Evolutionary conservation across 2,797 vertebrate species (phyloP), one percentile per base, ranked within the genome.

Genomic region (Peromyscus attwateri): DNA sequence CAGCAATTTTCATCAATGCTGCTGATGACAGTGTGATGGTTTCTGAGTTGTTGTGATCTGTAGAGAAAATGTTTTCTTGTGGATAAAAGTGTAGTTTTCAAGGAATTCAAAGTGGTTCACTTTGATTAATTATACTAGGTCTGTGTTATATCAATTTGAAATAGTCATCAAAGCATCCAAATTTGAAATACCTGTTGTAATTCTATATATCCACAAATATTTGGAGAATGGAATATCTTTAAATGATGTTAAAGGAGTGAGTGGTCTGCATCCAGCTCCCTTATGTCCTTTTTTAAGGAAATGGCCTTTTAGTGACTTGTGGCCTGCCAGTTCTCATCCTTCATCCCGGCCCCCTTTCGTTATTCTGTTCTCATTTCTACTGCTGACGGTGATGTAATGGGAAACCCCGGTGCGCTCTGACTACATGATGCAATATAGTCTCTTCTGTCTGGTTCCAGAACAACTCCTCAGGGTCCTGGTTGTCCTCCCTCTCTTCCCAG

Each of bases 191-290:
- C 10, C 34, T 21, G 27, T 49, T 81, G 3, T 34, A 89, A 73
- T 94, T 55, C 27, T 81, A 8, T 57, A 10, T 62, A 37, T 40
- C 13, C 43, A 37, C 66, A 75, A 84, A 52, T 82, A 55, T 71
- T 82, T 89, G 73, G 71, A 52, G 52, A 88, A 31, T 49, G 10
- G 4, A 7, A 0, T 55, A 7, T 66, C 40, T 81, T 82, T 55
- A 34, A 87, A 85, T 12, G 57, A 25, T 60, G 81, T 91, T 68
- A 60, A 73, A 96, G 52, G 52, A 19, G 37, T 14, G 43, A 89
- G 9, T 62, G 31, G 68, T 87, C 81, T 40, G 52, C 3, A n/a
- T 17, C 90, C 40, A 60, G 40, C 57, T 57, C 11, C 46, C 40
- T 40, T 29, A 34, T 62, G 7, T 84, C 21, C 21, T 7, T 49